A percentile compares a stretch with the other conserved stretches of the same genome.
Evolutionary conservation across 2,888 invertebrate species (phyloP).

Genomic region (Nesidiocoris tenuis): DNA sequence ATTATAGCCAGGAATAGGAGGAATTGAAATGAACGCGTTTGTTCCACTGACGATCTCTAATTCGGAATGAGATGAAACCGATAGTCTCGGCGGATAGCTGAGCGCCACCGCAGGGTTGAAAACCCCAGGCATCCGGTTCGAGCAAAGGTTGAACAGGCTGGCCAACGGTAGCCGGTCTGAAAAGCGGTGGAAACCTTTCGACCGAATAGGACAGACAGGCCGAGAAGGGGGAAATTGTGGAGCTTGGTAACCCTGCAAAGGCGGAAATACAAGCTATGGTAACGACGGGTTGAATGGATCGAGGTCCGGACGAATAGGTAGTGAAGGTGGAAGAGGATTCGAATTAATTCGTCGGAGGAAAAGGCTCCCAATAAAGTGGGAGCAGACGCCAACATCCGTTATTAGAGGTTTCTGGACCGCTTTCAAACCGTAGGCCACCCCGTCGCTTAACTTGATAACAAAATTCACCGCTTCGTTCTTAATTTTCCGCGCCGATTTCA

Average conservation of each 20-base stretch:
- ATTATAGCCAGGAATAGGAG: too few species aligned
- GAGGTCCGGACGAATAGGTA: not conserved
- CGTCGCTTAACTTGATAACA: slow-evolving; percentile 29
- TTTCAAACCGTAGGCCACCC: slow-evolving; percentile 32
- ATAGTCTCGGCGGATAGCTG: not conserved
- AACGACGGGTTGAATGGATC: not conserved
- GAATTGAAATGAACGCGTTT: too few species aligned
- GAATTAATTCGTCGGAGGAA: slow-evolving; percentile 29
- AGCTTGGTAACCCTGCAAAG: not conserved
- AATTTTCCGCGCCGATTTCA: too few species aligned
- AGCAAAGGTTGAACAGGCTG: not conserved
- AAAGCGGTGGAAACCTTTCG: not conserved
- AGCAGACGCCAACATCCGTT: slow-evolving; percentile 40
- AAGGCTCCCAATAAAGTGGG: slow-evolving; percentile 29
- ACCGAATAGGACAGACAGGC: not conserved
- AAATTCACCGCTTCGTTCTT: slow-evolving; percentile 22
- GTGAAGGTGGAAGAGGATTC: not conserved
- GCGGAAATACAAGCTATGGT: not conserved
- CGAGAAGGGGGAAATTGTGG: not conserved
- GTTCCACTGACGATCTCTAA: too few species aligned
- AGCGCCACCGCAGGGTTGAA: not conserved
- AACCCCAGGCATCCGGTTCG: not conserved
- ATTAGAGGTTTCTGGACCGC: slow-evolving; percentile 37
- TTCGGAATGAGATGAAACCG: not conserved
- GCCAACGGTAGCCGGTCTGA: not conserved